These are phyloP conservation scores for Camptogramma bilineatum DNA, from an alignment of 2,888 invertebrate species.

Conservation along the genomic window DNA sequence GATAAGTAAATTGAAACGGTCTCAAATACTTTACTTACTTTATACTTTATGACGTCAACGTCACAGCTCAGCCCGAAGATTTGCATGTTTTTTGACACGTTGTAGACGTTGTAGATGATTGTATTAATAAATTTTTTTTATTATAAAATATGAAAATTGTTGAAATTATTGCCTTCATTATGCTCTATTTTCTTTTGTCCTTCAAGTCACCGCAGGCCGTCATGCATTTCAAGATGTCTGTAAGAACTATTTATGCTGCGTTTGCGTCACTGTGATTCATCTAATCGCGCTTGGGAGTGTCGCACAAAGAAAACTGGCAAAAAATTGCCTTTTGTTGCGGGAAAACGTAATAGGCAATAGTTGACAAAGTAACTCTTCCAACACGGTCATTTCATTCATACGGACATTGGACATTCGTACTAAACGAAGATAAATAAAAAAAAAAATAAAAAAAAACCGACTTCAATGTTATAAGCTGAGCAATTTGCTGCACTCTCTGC, in stretches of 20 bases:
- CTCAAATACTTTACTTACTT: too few relatives aligned
- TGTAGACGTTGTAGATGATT: too few relatives aligned
- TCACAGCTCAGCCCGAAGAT: too few relatives aligned
- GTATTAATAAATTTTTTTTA: too few relatives aligned
- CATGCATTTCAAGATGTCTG: constrained; percentile 29
- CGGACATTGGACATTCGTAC: too few relatives aligned
- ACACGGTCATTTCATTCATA: background rate
- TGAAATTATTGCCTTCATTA: background rate
- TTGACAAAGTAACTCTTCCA: background rate
- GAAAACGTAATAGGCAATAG: background rate
- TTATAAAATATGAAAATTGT: background rate
- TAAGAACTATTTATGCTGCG: constrained; percentile 5
- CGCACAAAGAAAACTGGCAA: constrained; percentile 48
- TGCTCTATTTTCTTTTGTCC: constrained; percentile 41
- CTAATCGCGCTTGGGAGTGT: constrained; percentile 56
- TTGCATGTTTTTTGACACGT: too few relatives aligned
- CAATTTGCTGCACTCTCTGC: too few relatives aligned
- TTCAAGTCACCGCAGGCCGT: constrained; percentile 30
- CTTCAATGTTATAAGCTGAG: too few relatives aligned
- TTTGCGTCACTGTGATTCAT: constrained; percentile 64
- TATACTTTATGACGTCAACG: too few relatives aligned
- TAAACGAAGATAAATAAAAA: too few relatives aligned
- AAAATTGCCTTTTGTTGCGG: background rate
- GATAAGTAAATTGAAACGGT: too few relatives aligned
- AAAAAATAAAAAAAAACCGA: too few relatives aligned